A percentile compares a stretch with the other conserved stretches of the same genome.
These are phyloP conservation scores for Molossus alvarezi DNA, from an alignment of 2,797 vertebrate genomes.

Conservation along the genomic window DNA sequence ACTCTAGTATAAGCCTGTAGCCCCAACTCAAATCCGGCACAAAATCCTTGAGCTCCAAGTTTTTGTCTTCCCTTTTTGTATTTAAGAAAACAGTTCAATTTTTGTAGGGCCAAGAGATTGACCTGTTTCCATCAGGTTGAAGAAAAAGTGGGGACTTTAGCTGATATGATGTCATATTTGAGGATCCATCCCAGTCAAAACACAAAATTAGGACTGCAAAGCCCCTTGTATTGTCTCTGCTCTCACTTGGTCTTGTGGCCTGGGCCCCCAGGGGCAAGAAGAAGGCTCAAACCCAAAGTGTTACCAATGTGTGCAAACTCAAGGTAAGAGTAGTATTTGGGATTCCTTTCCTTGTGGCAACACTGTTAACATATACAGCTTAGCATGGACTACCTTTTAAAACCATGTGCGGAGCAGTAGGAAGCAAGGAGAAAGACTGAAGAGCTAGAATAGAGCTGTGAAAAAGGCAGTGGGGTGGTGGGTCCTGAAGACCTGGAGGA, in stretches of 20 bases:
- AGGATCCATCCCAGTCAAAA: not conserved
- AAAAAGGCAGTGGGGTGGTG: not conserved
- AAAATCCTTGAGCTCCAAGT: not conserved
- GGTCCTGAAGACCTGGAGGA: too few relatives aligned
- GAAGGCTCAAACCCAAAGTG: not conserved
- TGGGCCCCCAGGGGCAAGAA: not conserved
- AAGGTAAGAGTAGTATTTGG: not conserved
- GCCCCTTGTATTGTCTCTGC: fast-evolving
- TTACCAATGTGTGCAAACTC: not conserved
- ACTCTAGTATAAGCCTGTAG: not conserved
- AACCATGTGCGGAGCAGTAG: not conserved
- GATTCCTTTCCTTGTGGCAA: not conserved
- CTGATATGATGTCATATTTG: not conserved
- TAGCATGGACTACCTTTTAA: not conserved
- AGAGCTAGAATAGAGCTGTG: not conserved
- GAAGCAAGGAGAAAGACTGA: not conserved
- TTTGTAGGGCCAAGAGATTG: not conserved
- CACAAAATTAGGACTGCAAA: not conserved
- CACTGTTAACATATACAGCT: not conserved
- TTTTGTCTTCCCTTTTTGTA: conserved; percentile 28
- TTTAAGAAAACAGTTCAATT: conserved; percentile 40
- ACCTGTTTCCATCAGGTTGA: conserved; percentile 35
- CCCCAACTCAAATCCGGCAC: not conserved
- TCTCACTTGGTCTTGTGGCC: not conserved
- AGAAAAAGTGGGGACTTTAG: not conserved